A percentile compares a stretch with the other conserved stretches of the same genome.
Conservation (phyloP, 2,888 invertebrate genomes). For the Incurvaria masculella region DNA sequence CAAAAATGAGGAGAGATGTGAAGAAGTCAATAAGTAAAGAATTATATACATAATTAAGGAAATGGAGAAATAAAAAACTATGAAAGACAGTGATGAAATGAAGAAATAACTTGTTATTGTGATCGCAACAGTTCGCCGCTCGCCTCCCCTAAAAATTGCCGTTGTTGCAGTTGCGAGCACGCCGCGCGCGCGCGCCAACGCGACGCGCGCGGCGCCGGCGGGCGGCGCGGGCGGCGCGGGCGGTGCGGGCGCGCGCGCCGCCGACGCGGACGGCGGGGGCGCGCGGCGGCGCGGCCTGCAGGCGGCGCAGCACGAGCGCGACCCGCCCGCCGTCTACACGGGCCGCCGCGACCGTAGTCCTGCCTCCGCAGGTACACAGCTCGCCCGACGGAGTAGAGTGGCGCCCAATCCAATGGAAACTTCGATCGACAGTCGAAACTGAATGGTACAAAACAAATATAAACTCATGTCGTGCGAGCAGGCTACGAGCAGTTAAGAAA, state of each 20-base stretch:
- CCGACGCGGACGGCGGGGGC: conserved; percentile 22
- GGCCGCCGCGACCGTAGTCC: background rate
- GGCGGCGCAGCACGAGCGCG: conserved; percentile 48
- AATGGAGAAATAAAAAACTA: background rate
- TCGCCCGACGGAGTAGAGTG: too few relatives aligned
- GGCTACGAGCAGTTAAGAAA: too few relatives aligned
- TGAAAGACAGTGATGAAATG: conserved; percentile 1
- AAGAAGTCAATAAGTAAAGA: too few relatives aligned
- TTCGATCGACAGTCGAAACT: too few relatives aligned
- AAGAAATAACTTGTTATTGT: background rate
- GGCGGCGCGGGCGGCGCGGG: conserved; percentile 20
- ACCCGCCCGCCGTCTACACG: conserved; percentile 24
- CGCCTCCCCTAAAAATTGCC: conserved; percentile 20
- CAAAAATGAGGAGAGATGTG: too few relatives aligned
- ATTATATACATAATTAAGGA: background rate
- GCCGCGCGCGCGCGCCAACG: conserved; percentile 24
- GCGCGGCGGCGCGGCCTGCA: conserved; percentile 51
- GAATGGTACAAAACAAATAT: too few relatives aligned
- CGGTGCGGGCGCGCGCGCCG: conserved; percentile 10
- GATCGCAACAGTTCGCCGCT: conserved; percentile 2
- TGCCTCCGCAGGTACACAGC: too few relatives aligned
- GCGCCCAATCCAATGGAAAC: too few relatives aligned
- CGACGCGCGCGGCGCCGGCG: conserved; percentile 20
- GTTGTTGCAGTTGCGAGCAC: conserved; percentile 31
- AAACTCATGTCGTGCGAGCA: too few relatives aligned